Evolutionary conservation across 2,797 vertebrate genomes (phyloP), one percentile per base, ranked within the genome.

Genomic region (Limnodromus scolopaceus): DNA sequence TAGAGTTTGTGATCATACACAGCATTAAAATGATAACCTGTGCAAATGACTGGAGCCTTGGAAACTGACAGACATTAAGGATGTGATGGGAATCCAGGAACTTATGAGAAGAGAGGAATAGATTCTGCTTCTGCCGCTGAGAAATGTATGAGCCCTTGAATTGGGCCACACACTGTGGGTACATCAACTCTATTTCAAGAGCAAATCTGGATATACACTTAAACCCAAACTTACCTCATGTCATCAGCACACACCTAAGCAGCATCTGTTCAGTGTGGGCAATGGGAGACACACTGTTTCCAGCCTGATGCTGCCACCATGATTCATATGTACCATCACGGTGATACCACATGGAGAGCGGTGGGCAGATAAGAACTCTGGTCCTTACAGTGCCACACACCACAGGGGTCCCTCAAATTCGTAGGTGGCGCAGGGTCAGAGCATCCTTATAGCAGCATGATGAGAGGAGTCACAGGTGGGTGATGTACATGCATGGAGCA

Each of bases 91-190:
- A 91, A 70, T 64, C 22, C 54, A 75, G 54, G 17, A 84, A 41
- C 19, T 75, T 82, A 41, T 14, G 10, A 60, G 36, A 46, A 66
- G 27, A 64, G 14, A 46, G 2, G 4, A 48, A 19, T 9, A 41
- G 43, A 49, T 51, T 87, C n/a, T 76, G 14, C 19, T 11, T 45
- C 51, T 19, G 45, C 41, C 23, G 27, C n/a, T 13, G n/a, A 55
- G 23, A 70, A 23, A 16, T 10, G 5, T 61, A 43, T 30, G 58
- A 41, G 46, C 46, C 25, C 20, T 54, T 57, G 64, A 84, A 74
- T 11, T 2, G 6, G 30, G 43, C 24, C 23, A 23, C 20, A 65
- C 4, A 11, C 18, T 0, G 0, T 51, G 25, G 27, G 11, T 45
- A 9, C 3, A 45, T 34, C 34, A 60, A 17, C 11, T n/a, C 5